A percentile compares a stretch with the other conserved stretches of the same genome.
These are phyloP conservation scores for Nerophis ophidion DNA, from an alignment of 2,113 vertebrate species.

Conservation along the genomic window DNA sequence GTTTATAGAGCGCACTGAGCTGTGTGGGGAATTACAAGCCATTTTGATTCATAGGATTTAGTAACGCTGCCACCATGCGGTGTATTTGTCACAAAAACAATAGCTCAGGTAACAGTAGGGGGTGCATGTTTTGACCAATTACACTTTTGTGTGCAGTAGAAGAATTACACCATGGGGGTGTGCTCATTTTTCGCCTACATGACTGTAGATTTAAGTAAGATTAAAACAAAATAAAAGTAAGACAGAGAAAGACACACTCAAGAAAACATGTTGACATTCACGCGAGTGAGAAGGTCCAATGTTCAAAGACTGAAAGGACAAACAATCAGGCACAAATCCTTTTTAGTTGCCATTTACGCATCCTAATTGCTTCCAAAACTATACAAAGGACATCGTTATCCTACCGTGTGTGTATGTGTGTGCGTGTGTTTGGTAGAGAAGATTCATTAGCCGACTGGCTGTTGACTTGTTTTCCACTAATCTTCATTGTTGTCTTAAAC, in stretches of 20 bases:
- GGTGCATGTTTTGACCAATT: too few species aligned
- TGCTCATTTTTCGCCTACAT: too few species aligned
- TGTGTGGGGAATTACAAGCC: too few species aligned
- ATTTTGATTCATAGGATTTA: too few species aligned
- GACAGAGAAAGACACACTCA: slow-evolving; percentile 24
- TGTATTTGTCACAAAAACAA: too few species aligned
- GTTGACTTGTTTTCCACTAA: slow-evolving; percentile 53
- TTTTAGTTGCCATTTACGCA: slow-evolving; percentile 54
- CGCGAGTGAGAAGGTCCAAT: slow-evolving; percentile 40
- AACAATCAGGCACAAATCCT: slow-evolving; percentile 60
- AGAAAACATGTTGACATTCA: slow-evolving; percentile 42
- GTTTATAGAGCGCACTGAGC: too few species aligned
- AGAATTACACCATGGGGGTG: too few species aligned
- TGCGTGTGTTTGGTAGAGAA: slow-evolving; percentile 50
- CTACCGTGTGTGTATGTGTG: slow-evolving; percentile 14
- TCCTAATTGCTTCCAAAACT: slow-evolving; percentile 55
- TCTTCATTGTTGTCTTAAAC: slow-evolving; percentile 47
- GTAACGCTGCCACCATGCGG: too few species aligned
- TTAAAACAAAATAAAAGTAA: slow-evolving; percentile 16
- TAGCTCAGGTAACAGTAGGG: too few species aligned
- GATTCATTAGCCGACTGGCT: slow-evolving; percentile 55
- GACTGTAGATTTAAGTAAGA: too few species aligned
- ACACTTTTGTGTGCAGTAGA: too few species aligned
- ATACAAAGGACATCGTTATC: slow-evolving; percentile 63
- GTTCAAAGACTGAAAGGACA: slow-evolving; percentile 58